Evolutionary conservation across 1,140 invertebrate species (phyloP).

Genomic region (Saxidomus purpurata): DNA sequence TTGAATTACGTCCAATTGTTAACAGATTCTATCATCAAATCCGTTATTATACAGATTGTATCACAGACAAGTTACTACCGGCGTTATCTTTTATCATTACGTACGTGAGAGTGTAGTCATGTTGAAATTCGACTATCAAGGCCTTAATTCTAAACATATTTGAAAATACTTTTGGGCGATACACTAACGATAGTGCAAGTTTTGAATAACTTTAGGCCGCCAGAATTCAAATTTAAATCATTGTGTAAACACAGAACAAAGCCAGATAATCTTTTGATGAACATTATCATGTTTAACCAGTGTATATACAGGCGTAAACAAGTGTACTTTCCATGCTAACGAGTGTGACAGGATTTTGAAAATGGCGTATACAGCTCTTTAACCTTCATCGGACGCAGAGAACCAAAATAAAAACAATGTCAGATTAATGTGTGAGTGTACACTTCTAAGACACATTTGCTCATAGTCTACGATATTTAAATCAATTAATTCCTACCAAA

Average conservation of each 20-base stretch:
- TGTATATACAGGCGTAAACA: slow-evolving; percentile 50
- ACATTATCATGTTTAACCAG: slow-evolving; percentile 38
- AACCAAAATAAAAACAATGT: slow-evolving; percentile 22
- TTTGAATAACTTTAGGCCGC: slow-evolving; percentile 29
- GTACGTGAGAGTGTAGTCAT: too few relatives aligned
- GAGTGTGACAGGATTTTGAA: slow-evolving; percentile 21
- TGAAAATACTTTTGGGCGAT: slow-evolving; percentile 29
- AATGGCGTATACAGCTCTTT: slow-evolving; percentile 42
- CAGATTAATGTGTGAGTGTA: slow-evolving; percentile 59
- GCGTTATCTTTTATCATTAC: too few relatives aligned
- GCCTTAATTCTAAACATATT: neutral
- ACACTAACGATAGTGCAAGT: slow-evolving; percentile 6
- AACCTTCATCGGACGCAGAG: slow-evolving; percentile 14
- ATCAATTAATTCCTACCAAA: slow-evolving; percentile 56
- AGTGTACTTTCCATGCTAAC: neutral
- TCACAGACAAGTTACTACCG: too few relatives aligned
- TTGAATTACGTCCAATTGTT: too few relatives aligned
- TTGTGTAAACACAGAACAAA: slow-evolving; percentile 44
- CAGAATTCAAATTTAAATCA: slow-evolving; percentile 37
- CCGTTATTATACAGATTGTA: too few relatives aligned
- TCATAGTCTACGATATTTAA: slow-evolving; percentile 29
- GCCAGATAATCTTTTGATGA: slow-evolving; percentile 40
- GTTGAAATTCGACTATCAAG: too few relatives aligned
- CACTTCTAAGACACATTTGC: neutral
- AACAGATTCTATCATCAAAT: too few relatives aligned